Conservation (phyloP, 92 coral and sea anemone genomes). For the Epizoanthus rinbou region DNA sequence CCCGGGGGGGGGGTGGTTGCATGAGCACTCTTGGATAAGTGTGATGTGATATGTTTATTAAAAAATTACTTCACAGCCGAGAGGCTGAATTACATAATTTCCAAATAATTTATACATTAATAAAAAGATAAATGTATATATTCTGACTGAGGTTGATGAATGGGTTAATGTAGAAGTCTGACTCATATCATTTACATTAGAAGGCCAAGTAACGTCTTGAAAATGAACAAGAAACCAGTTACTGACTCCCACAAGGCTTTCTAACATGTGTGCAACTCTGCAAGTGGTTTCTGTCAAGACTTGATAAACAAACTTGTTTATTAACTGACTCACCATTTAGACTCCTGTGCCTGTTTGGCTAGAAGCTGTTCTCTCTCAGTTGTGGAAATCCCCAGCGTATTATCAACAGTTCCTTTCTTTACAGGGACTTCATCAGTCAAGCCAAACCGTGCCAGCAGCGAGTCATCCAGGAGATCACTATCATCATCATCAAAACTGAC, state of each 20-base stretch:
- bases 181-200: neutral
- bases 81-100: too few species aligned
- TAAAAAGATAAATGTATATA: too few species aligned
- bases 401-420: conserved; percentile 37
- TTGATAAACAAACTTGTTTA: too few species aligned
- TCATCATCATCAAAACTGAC: conserved; percentile 69
- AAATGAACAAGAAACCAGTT: too few species aligned
- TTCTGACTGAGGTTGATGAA: too few species aligned
- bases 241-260: too few species aligned
- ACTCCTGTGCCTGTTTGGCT: conserved; percentile 72
- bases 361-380: conserved; percentile 75
- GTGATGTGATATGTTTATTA: too few species aligned
- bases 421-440: conserved; percentile 75
- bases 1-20: too few species aligned
- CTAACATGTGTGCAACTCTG: neutral
- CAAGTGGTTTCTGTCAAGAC: neutral
- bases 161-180: neutral
- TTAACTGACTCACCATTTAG: conserved; percentile 75
- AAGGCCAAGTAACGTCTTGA: neutral
- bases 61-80: too few species aligned
- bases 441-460: conserved; percentile 83
- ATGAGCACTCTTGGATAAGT: too few species aligned
- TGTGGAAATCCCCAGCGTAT: conserved; percentile 63
- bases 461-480: conserved; percentile 80
- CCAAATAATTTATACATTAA: too few species aligned